These are phyloP conservation scores for Strix occidentalis DNA, from an alignment of 2,797 vertebrate genomes.

Conservation along the genomic window DNA sequence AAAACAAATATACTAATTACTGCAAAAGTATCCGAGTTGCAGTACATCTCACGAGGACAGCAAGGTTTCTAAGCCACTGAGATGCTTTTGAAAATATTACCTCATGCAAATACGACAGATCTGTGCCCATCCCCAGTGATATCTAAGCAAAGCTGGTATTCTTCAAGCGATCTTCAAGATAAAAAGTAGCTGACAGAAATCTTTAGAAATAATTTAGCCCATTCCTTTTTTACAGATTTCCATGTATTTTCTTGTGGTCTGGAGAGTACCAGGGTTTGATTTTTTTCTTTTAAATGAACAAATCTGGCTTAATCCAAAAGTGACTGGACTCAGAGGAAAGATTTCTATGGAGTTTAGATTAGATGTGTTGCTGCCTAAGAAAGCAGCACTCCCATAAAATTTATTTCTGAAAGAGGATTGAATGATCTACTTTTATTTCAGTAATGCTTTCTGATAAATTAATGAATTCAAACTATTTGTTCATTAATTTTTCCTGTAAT, in stretches of 20 bases:
- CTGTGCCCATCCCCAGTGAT: neutral
- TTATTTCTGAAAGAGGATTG: neutral
- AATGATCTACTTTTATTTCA: neutral
- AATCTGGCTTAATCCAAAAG: conserved; percentile 24
- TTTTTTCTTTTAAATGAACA: neutral
- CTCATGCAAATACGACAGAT: neutral
- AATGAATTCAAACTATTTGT: neutral
- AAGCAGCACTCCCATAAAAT: conserved; percentile 8
- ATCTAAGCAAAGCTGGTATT: neutral
- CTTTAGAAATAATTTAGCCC: neutral
- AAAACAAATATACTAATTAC: neutral
- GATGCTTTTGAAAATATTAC: conserved; percentile 44
- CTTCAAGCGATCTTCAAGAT: neutral
- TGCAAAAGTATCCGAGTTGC: neutral
- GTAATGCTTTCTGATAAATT: neutral
- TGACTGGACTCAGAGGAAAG: neutral
- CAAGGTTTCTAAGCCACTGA: conserved; percentile 15
- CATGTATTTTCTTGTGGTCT: neutral
- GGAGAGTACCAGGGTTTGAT: conserved; percentile 23
- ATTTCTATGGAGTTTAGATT: neutral
- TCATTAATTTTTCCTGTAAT: conserved; percentile 52
- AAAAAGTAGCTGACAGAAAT: neutral
- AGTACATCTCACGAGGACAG: neutral
- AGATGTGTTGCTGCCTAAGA: neutral
- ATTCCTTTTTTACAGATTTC: neutral